Percentiles rank a stretch among this genome's conserved stretches.
These are phyloP conservation scores for Dendropsophus ebraccatus DNA, from an alignment of 2,113 vertebrate genomes.

Conservation along the genomic window DNA sequence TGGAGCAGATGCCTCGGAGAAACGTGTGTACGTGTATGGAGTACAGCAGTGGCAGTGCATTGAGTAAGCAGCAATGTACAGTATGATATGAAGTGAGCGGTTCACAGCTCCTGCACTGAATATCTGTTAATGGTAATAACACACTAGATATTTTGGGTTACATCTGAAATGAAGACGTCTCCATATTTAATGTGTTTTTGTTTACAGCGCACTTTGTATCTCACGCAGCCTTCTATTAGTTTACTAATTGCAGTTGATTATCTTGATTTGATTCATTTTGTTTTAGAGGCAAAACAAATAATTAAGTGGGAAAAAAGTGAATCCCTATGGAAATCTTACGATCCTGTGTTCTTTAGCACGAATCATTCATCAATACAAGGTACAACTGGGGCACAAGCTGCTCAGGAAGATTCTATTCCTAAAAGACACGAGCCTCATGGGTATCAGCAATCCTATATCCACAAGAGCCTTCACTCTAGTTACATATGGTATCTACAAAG, in stretches of 20 bases:
- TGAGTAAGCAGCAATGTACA: background rate
- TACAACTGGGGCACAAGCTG: background rate
- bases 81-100: background rate
- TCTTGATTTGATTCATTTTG: background rate
- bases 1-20: slow-evolving; percentile 10
- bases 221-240: background rate
- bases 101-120: background rate
- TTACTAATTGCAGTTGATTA: background rate
- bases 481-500: too few species aligned
- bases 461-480: too few species aligned
- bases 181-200: background rate
- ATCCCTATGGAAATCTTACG: background rate
- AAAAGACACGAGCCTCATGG: too few species aligned
- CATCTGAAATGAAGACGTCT: background rate
- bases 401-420: too few species aligned
- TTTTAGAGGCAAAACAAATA: background rate
- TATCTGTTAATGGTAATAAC: background rate
- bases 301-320: background rate
- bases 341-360: too few species aligned
- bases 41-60: background rate
- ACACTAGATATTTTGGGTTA: background rate
- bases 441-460: too few species aligned
- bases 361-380: too few species aligned
- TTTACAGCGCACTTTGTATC: background rate
- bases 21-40: background rate